Conservation (phyloP, 2,888 invertebrate genomes). For the Notodonta dromedarius region DNA sequence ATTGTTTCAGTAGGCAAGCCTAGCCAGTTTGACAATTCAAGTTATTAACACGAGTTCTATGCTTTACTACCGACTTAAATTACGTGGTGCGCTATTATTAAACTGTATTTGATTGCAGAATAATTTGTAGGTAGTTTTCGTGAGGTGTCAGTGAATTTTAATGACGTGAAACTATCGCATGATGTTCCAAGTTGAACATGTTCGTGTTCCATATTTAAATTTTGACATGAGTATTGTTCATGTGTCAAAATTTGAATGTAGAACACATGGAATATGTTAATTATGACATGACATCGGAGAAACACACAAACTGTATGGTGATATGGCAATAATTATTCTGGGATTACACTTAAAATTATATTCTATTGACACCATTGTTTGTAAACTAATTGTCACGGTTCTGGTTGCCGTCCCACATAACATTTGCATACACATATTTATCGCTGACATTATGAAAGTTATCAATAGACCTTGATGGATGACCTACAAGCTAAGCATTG, state of each 20-base stretch:
- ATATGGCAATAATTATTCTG: too few species aligned
- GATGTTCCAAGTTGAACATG: too few species aligned
- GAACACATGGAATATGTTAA: not conserved
- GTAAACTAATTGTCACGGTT: not conserved
- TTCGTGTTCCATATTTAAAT: not conserved
- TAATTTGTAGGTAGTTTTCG: too few species aligned
- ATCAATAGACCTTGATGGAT: slow-evolving; percentile 27
- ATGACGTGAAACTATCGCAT: too few species aligned
- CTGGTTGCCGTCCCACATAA: not conserved
- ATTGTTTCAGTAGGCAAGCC: not conserved
- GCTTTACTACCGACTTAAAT: not conserved
- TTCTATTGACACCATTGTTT: not conserved
- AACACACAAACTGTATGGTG: too few species aligned
- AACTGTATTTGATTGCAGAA: too few species aligned
- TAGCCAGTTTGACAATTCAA: not conserved
- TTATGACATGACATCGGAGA: too few species aligned
- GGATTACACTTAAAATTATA: too few species aligned
- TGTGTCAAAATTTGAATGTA: not conserved
- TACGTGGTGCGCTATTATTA: too few species aligned
- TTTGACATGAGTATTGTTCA: not conserved
- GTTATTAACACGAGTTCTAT: not conserved
- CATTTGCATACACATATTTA: not conserved
- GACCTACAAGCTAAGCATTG: slow-evolving; percentile 15
- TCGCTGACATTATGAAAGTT: slow-evolving; percentile 6
- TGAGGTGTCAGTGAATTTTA: too few species aligned